Percentiles rank a stretch among this genome's conserved stretches.
Evolutionary conservation across 2,888 invertebrate genomes (phyloP).

Genomic region (Hirtodrosophila alboralis): DNA sequence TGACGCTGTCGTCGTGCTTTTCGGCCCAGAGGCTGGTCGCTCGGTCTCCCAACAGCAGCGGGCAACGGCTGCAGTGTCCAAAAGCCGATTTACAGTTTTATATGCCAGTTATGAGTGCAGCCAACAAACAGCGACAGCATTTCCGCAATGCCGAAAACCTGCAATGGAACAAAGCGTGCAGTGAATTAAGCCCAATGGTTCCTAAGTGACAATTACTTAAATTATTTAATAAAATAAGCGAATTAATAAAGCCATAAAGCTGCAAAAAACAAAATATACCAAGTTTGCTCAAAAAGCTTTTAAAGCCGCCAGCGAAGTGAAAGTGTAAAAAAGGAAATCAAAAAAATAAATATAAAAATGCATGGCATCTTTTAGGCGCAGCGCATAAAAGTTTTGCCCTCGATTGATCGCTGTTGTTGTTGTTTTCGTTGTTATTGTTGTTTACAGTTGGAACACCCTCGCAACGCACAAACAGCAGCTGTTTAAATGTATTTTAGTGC

Average conservation of each 20-base stretch:
- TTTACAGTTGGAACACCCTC: slow-evolving; percentile 30
- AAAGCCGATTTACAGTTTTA: slow-evolving; percentile 80
- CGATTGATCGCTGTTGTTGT: slow-evolving; percentile 26
- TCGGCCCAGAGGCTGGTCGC: slow-evolving; percentile 77
- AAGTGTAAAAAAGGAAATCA: too few relatives aligned
- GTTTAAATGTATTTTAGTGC: slow-evolving; percentile 84
- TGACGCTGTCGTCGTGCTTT: slow-evolving; percentile 68
- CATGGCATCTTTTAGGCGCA: slow-evolving; percentile 79
- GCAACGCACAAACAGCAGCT: slow-evolving; percentile 61
- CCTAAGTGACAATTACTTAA: too few relatives aligned
- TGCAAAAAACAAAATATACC: too few relatives aligned
- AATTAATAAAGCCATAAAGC: slow-evolving; percentile 10
- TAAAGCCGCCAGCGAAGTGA: slow-evolving; percentile 43
- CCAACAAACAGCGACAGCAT: slow-evolving; percentile 67
- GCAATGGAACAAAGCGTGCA: slow-evolving; percentile 20
- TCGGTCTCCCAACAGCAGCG: slow-evolving; percentile 67
- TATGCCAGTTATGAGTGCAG: slow-evolving; percentile 77
- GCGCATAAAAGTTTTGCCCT: slow-evolving; percentile 49
- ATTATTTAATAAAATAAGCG: too few relatives aligned
- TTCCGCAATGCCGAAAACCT: slow-evolving; percentile 66
- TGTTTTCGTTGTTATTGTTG: slow-evolving; percentile 29
- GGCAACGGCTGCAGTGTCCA: slow-evolving; percentile 69
- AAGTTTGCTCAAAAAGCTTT: slow-evolving; percentile 8
- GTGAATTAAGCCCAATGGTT: slow-evolving; percentile 12
- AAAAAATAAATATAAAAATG: slow-evolving; percentile 9